Conservation (phyloP, 92 coral and sea anemone genomes). For the Parazoanthus atlanticus region DNA sequence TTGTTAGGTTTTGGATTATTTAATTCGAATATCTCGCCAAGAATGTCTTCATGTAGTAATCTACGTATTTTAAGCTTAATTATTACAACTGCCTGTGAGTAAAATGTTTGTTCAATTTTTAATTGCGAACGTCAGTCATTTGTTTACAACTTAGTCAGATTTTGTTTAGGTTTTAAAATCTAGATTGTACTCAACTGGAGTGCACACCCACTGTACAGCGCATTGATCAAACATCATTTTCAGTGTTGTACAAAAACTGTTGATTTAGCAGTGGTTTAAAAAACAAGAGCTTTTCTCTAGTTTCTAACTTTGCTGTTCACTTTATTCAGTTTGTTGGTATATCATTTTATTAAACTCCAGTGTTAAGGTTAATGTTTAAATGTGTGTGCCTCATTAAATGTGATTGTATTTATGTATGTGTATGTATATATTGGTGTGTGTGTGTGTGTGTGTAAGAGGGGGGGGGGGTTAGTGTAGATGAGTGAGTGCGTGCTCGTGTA, state of each 20-base stretch:
- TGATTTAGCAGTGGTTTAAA: not conserved
- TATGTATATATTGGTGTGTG: not conserved
- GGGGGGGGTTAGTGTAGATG: not conserved
- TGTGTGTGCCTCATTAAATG: not conserved
- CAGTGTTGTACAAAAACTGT: not conserved
- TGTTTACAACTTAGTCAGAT: too few species aligned
- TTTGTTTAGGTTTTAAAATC: not conserved
- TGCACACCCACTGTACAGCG: not conserved
- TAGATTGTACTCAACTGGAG: not conserved
- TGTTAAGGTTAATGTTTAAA: too few species aligned
- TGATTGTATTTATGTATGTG: not conserved
- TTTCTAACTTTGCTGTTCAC: not conserved
- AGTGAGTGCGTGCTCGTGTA: not conserved
- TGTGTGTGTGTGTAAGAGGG: not conserved
- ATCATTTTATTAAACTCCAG: not conserved
- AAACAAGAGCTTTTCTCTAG: too few species aligned
- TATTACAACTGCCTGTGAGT: not conserved
- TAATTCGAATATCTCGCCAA: too few species aligned
- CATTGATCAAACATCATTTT: too few species aligned
- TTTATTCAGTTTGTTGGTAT: not conserved
- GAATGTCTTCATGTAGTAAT: not conserved
- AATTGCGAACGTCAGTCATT: too few species aligned
- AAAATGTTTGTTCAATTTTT: not conserved
- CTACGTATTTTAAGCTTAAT: too few species aligned
- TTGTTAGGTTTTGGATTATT: not conserved